Percentiles rank a stretch among this genome's conserved stretches.
Evolutionary conservation across 2,888 invertebrate species (phyloP).

Genomic region (Philonicus albiceps): DNA sequence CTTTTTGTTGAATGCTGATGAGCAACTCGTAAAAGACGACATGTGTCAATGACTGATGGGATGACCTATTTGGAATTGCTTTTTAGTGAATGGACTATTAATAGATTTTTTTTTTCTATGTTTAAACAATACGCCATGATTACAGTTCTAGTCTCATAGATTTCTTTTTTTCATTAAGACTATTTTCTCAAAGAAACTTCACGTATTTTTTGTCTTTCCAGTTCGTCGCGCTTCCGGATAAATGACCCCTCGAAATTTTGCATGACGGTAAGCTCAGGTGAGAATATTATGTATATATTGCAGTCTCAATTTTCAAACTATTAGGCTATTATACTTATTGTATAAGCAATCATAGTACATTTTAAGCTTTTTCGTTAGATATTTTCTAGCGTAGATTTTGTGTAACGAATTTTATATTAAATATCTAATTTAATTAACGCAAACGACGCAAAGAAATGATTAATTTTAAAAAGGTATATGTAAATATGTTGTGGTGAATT

Average conservation of each 20-base stretch:
- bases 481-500: too few relatives aligned
- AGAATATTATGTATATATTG: background rate
- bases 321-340: background rate
- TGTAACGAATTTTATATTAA: too few relatives aligned
- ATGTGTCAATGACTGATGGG: background rate
- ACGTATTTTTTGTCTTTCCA: conserved; percentile 8
- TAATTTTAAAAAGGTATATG: too few relatives aligned
- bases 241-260: background rate
- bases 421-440: too few relatives aligned
- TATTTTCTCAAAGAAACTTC: background rate
- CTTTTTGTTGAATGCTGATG: conserved; percentile 13
- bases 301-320: background rate
- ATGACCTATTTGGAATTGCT: background rate
- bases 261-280: conserved; percentile 29
- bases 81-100: background rate
- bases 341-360: background rate
- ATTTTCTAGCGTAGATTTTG: too few relatives aligned
- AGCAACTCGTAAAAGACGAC: background rate
- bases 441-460: too few relatives aligned
- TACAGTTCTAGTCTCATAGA: conserved; percentile 16
- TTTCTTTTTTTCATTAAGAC: background rate
- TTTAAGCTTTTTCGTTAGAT: background rate
- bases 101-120: background rate
- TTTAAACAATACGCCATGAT: background rate
- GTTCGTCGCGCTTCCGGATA: conserved; percentile 10